Percentiles rank a stretch among this genome's conserved stretches.
Evolutionary conservation across 2,888 invertebrate genomes (phyloP).

Genomic region (Caenorhabditis uteleia): DNA sequence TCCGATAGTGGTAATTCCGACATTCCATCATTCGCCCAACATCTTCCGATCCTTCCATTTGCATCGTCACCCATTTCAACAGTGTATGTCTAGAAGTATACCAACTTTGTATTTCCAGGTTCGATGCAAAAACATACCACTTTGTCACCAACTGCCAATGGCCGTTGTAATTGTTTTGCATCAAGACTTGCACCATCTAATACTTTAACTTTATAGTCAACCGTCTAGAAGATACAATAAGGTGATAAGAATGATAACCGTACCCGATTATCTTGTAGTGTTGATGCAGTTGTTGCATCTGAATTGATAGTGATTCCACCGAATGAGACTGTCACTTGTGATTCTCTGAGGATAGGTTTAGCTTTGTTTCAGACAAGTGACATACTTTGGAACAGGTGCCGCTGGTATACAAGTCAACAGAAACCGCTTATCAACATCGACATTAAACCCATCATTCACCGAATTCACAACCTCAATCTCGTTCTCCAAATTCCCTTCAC

Average conservation of each 20-base stretch:
- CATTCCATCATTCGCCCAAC: slow-evolving; percentile 66
- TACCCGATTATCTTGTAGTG: neutral
- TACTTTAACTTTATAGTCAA: slow-evolving; percentile 65
- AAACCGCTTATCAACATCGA: slow-evolving; percentile 57
- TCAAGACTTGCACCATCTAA: slow-evolving; percentile 56
- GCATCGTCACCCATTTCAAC: slow-evolving; percentile 37
- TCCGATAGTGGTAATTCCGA: slow-evolving; percentile 63
- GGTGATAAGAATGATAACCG: neutral
- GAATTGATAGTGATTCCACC: slow-evolving; percentile 66
- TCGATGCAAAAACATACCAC: slow-evolving; percentile 49
- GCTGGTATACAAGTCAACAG: slow-evolving; percentile 63
- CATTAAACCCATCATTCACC: slow-evolving; percentile 35
- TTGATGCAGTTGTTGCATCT: slow-evolving; percentile 44
- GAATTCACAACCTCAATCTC: slow-evolving; percentile 62
- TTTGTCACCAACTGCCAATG: slow-evolving; percentile 66
- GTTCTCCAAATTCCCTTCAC: slow-evolving; percentile 66
- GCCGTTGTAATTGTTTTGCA: slow-evolving; percentile 52
- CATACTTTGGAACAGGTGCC: slow-evolving; percentile 32
- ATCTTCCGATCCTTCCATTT: slow-evolving; percentile 59
- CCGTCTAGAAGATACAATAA: slow-evolving; percentile 22
- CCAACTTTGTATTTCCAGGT: too few relatives aligned
- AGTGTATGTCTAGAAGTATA: slow-evolving; percentile 48
- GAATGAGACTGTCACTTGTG: slow-evolving; percentile 64
- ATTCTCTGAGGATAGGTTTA: slow-evolving; percentile 37
- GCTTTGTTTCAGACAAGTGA: neutral